phyloP scores from a whole-genome alignment of 2,797 vertebrate genomes.

The Trichosurus vulpecula region DNA sequence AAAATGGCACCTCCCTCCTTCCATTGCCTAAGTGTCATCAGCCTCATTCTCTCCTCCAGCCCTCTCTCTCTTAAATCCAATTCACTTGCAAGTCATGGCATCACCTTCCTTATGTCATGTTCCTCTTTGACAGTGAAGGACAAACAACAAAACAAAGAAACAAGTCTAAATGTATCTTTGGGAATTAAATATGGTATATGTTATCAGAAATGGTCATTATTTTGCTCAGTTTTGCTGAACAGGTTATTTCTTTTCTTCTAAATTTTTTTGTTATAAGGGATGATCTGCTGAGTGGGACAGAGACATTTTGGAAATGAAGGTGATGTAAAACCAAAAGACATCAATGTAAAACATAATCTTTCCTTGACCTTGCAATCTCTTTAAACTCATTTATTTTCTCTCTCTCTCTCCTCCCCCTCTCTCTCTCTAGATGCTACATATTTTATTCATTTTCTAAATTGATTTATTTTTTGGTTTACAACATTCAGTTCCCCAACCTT shows the following conservation, averaged over 20 bases:
- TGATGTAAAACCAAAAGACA: not conserved
- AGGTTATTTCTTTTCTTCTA: not conserved
- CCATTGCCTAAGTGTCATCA: no score
- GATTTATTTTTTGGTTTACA: no score
- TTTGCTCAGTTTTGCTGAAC: not conserved
- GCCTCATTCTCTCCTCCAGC: no score
- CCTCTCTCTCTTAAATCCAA: no score
- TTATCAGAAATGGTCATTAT: not conserved
- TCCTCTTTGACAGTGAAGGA: no score
- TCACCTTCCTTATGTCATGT: no score
- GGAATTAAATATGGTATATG: not conserved
- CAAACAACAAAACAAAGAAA: no score
- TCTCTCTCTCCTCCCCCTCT: not conserved
- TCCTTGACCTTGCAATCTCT: not conserved
- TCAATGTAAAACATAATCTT: not conserved
- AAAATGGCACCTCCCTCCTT: not conserved
- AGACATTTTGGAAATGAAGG: not conserved
- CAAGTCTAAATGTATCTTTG: no score
- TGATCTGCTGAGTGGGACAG: not conserved
- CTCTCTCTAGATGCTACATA: no score
- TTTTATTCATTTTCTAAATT: no score
- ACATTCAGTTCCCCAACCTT: no score
- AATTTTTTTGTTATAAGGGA: not conserved
- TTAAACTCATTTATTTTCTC: not conserved
- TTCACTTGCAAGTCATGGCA: no score